Conservation (phyloP, 2,797 vertebrate genomes). For the Emydoidea blandingii region DNA sequence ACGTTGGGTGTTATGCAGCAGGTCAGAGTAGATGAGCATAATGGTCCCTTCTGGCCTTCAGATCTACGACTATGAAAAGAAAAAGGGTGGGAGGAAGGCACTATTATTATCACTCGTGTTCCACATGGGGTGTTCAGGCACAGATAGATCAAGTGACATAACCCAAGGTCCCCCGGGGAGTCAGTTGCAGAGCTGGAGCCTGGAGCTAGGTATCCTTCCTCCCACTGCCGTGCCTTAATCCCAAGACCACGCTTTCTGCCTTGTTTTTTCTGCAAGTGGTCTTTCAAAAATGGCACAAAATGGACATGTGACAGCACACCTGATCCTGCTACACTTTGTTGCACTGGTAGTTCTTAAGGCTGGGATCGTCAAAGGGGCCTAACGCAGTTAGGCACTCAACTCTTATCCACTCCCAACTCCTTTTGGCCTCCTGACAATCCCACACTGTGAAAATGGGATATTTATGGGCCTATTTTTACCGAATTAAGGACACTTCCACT, state of each 20-base stretch:
- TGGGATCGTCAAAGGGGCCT: background rate
- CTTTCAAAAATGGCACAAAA: background rate
- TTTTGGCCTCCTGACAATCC: accelerated
- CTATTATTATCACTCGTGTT: background rate
- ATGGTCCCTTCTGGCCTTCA: background rate
- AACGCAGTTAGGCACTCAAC: background rate
- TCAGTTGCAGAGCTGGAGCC: background rate
- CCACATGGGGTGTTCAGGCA: background rate
- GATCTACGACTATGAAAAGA: background rate
- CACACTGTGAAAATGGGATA: background rate
- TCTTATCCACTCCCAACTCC: background rate
- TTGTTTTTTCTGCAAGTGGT: background rate
- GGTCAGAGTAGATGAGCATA: background rate
- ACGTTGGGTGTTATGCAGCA: background rate
- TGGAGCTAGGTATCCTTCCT: background rate
- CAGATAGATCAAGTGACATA: background rate
- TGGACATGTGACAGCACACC: background rate
- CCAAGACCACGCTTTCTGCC: background rate
- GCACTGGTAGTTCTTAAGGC: background rate
- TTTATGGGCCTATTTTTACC: background rate
- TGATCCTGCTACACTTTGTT: background rate
- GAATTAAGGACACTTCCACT: background rate
- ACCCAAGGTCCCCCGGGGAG: background rate
- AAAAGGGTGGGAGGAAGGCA: background rate
- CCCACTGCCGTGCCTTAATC: background rate